These are phyloP conservation scores for Bagarius yarrelli DNA, from an alignment of 2,113 vertebrate species.

Conservation along the genomic window DNA sequence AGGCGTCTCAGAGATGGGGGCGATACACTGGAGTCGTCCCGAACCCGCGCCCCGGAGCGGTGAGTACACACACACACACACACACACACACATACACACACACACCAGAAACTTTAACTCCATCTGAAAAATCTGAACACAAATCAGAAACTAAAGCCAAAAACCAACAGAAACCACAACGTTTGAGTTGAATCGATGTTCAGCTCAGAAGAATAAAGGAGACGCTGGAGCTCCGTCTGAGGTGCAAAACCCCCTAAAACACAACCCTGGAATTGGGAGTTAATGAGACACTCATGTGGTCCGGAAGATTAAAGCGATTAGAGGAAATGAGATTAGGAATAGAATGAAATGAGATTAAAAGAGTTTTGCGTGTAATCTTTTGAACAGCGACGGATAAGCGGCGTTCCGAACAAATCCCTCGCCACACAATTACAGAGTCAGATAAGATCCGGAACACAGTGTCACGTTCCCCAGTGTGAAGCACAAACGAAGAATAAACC, in stretches of 20 bases:
- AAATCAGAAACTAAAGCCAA: neutral
- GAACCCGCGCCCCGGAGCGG: conserved; percentile 81
- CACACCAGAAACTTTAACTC: no score
- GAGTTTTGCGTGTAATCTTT: conserved; percentile 22
- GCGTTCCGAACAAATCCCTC: conserved; percentile 19
- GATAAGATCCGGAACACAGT: conserved; percentile 19
- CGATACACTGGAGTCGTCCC: conserved; percentile 80
- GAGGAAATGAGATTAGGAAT: conserved; percentile 6
- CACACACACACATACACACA: no score
- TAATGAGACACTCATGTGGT: neutral
- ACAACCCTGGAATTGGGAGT: neutral
- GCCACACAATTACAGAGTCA: neutral
- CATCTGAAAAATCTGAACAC: no score
- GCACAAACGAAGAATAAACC: conserved; percentile 15
- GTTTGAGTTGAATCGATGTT: neutral
- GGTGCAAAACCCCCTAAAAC: neutral
- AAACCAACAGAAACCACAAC: neutral
- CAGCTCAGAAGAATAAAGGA: neutral
- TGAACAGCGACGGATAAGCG: neutral
- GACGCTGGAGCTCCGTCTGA: neutral
- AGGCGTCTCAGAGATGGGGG: conserved; percentile 86
- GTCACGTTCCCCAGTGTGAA: neutral
- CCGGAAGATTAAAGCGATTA: neutral
- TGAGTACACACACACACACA: conserved; percentile 60
- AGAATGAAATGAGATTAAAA: conserved; percentile 32